A percentile compares a stretch with the other conserved stretches of the same genome.
Evolutionary conservation across 2,888 invertebrate species (phyloP).

Genomic region (Sturmia bella): DNA sequence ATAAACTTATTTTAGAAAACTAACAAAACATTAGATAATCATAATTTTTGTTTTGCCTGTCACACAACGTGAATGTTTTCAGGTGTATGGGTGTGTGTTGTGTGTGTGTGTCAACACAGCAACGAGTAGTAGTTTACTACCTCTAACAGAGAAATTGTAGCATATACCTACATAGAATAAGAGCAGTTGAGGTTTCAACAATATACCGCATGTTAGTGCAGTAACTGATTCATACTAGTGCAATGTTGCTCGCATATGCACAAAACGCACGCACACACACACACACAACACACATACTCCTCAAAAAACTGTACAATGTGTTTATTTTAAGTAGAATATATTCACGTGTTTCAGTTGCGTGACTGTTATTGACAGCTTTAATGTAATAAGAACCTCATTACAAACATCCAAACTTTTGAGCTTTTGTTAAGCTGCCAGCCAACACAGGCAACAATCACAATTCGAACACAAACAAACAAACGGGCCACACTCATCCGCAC

Average conservation of each 20-base stretch:
- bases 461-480: slow-evolving; percentile 4
- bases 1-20: not conserved
- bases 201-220: slow-evolving; percentile 1
- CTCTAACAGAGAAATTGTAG: too few species aligned
- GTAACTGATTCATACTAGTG: slow-evolving; percentile 1
- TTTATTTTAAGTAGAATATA: slow-evolving; percentile 9
- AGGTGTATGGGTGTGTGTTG: too few species aligned
- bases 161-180: too few species aligned
- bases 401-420: too few species aligned
- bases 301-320: too few species aligned
- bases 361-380: slow-evolving; percentile 46
- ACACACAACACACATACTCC: not conserved
- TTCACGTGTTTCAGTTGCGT: slow-evolving; percentile 65
- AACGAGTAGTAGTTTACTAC: not conserved
- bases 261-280: not conserved
- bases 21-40: slow-evolving; percentile 20
- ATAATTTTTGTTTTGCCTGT: not conserved
- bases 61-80: slow-evolving; percentile 24
- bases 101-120: not conserved
- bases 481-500: not conserved
- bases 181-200: slow-evolving; percentile 4
- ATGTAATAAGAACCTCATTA: not conserved
- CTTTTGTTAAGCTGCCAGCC: not conserved
- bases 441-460: slow-evolving; percentile 20
- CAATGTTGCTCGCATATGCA: not conserved